A percentile compares a stretch with the other conserved stretches of the same genome.
phyloP scores from a whole-genome alignment of 2,888 invertebrate genomes.

The Trisateles emortualis region DNA sequence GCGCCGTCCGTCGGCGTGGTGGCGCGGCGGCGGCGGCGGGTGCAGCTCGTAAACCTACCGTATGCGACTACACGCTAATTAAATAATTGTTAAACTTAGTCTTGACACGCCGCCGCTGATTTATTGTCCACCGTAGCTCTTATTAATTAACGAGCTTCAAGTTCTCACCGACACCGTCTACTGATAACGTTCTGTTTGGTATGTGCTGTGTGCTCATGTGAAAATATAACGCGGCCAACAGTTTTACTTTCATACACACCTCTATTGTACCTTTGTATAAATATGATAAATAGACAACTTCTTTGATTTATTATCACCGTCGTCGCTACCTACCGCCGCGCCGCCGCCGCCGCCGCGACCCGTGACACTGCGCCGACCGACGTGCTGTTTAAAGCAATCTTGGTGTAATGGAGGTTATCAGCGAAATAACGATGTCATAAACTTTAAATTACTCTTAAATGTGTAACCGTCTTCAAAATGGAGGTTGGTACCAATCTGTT shows the following conservation, averaged over 20 bases:
- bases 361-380: too few species aligned
- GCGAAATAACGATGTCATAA: neutral
- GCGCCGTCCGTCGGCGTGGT: neutral
- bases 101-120: slow-evolving; percentile 33
- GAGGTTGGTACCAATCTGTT: neutral
- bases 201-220: slow-evolving; percentile 8
- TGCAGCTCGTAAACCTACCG: slow-evolving; percentile 7
- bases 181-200: slow-evolving; percentile 3
- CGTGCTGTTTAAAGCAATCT: too few species aligned
- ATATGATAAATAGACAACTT: slow-evolving; percentile 8
- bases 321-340: neutral
- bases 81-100: slow-evolving; percentile 33
- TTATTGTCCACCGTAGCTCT: slow-evolving; percentile 19
- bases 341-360: neutral
- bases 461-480: neutral
- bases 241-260: slow-evolving; percentile 2
- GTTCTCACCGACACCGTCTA: slow-evolving; percentile 8
- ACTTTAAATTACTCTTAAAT: neutral
- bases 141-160: slow-evolving; percentile 26
- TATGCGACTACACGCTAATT: slow-evolving; percentile 22
- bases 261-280: slow-evolving; percentile 10
- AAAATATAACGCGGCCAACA: slow-evolving; percentile 1
- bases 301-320: slow-evolving; percentile 3
- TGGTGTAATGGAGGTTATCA: neutral
- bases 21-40: neutral